Evolutionary conservation across 2,113 vertebrate genomes (phyloP).

Genomic region (Chamaetylas fuelleborni): DNA sequence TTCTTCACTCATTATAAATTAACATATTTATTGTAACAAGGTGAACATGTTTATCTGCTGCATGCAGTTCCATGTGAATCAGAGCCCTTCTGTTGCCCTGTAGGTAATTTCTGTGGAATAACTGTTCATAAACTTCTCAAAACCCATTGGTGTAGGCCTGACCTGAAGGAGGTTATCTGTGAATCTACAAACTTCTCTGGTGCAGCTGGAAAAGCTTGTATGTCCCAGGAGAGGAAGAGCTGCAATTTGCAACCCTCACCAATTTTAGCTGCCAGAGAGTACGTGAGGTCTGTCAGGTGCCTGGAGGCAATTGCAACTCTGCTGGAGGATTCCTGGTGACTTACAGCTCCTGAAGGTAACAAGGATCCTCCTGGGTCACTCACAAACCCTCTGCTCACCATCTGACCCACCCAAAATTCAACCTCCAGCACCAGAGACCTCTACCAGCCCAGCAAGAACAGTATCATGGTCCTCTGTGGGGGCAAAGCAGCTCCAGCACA

Average conservation of each 20-base stretch:
- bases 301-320: slow-evolving; percentile 56
- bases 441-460: neutral
- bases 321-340: slow-evolving; percentile 30
- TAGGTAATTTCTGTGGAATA: neutral
- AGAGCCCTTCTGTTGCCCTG: neutral
- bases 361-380: neutral
- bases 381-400: neutral
- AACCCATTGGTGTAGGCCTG: neutral
- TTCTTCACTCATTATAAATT: neutral
- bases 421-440: neutral
- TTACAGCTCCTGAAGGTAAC: slow-evolving; percentile 2
- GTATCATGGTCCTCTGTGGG: neutral
- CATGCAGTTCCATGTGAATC: neutral
- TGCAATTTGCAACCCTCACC: neutral
- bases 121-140: neutral
- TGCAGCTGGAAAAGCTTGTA: slow-evolving; percentile 46
- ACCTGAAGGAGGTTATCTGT: slow-evolving; percentile 8
- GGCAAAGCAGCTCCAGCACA: neutral
- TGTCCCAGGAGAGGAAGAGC: slow-evolving; percentile 15
- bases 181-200: neutral
- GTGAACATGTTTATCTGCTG: neutral
- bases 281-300: slow-evolving; percentile 54
- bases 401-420: neutral
- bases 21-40: neutral
- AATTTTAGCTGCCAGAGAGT: neutral